Base-by-base conservation (phyloP, 2,888 invertebrate species). In the Omphaloscelis lunosa region DNA sequence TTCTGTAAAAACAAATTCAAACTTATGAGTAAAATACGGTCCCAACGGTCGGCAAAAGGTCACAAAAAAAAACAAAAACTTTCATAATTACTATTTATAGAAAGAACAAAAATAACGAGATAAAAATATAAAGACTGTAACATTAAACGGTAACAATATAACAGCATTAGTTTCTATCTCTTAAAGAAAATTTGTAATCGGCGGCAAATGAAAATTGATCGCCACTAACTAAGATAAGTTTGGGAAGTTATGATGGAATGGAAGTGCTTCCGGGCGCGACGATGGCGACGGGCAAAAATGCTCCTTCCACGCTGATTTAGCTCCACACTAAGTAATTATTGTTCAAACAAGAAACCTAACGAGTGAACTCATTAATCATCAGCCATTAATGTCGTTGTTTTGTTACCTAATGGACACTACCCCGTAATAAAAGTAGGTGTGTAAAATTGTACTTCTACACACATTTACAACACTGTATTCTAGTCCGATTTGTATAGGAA, bases 181-280 rank as follows among this genome's bases (percentile, higher is more conserved):
- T 91, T 93, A 89, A 91, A 93, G 91, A 92, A 93, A 92, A 91
- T 92, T 90, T 91, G 92, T 95, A 94, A 95, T 95, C 92, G 93
- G 90, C 90, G 90, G 93, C 92, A 93, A 96, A 96, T 95, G 95
- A 96, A 95, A 96, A 96, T 96, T 96, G 96, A 96, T 96, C 93
- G 93, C 91, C 92, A 88, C 93, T 95, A 94, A 95, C 95, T 94
- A 95, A 94, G 95, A 95, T 95, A 96, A 96, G 94, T 96, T 95
- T 93, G 90, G 90, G 92, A 96, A 95, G 94, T 96, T 95, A 94
- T 94, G 95, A 95, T 92, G 93, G 93, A 93, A 93, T 91, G 92
- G 86, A 93, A 94, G 94, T 93, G 93, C 91, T 93, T 91, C 90
- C 90, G 87, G 80, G 89, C 90, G 84, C 90, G 90, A 87, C 90